Percentiles rank a stretch among this genome's conserved stretches.
Evolutionary conservation across 2,113 vertebrate genomes (phyloP).

Genomic region (Oryzias celebensis): DNA sequence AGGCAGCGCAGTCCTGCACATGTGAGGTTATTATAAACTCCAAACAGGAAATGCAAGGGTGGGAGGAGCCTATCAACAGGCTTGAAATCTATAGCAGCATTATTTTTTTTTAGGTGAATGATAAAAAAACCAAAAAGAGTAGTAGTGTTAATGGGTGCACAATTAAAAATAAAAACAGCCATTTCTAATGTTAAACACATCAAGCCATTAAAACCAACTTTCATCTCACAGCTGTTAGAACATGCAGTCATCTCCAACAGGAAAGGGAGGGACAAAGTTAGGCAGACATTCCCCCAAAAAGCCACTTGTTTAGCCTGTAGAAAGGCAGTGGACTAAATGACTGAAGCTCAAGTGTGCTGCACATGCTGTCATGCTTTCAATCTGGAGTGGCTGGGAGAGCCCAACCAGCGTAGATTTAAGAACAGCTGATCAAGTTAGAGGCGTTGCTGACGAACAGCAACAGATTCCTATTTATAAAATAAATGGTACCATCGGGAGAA

Average conservation of each 20-base stretch:
- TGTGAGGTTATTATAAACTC: neutral
- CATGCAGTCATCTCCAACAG: constrained; percentile 43
- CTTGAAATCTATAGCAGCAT: constrained; percentile 56
- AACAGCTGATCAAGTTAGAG: constrained; percentile 10
- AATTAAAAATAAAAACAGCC: constrained; percentile 7
- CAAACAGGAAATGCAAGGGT: constrained; percentile 24
- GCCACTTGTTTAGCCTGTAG: constrained; percentile 17
- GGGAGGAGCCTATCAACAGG: constrained; percentile 8
- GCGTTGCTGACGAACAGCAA: constrained; percentile 7
- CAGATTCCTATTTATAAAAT: constrained; percentile 24
- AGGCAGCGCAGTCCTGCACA: constrained; percentile 22
- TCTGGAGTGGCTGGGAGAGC: constrained; percentile 22
- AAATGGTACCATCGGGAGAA: constrained; percentile 12
- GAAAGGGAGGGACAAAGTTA: constrained; percentile 15
- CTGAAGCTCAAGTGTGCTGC: constrained; percentile 31
- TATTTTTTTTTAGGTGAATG: constrained; percentile 29
- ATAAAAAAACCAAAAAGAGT: constrained; percentile 22
- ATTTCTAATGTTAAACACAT: constrained; percentile 5
- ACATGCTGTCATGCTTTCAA: constrained; percentile 59
- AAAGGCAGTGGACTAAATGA: constrained; percentile 25
- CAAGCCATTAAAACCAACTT: neutral
- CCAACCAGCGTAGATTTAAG: constrained; percentile 27
- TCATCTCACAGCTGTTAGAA: constrained; percentile 25
- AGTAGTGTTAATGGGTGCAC: constrained; percentile 22
- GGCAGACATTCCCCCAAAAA: constrained; percentile 17